Base-by-base conservation (phyloP, 2,797 vertebrate genomes). In the Spea hammondii region DNA sequence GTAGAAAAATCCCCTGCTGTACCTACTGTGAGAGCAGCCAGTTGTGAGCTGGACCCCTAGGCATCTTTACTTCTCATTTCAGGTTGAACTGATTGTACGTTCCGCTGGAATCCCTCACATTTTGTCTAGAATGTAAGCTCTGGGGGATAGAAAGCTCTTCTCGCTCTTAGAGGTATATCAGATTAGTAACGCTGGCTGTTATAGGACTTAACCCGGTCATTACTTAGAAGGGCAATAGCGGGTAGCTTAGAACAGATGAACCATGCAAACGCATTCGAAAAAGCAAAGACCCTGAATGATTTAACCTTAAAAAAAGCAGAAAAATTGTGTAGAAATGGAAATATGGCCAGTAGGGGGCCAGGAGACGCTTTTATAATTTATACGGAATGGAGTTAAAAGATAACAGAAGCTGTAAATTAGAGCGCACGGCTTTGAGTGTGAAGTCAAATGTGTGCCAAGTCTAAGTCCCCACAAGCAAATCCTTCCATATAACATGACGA, bases 321-420 rank as follows among this genome's bases (percentile, higher is more conserved):
- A 44, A 51, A 72, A 72, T 77, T 72, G 62, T 64, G 72, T 72
- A 77, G 62, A 49, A 72, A 64, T 48, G 62, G 66, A 66, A 72
- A 81, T 44, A 51, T 59, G 11, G 64, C 79, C 79, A 54, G 69
- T 68, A 64, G 74, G 54, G 74, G 73, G 64, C 62, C 65, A 60
- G 8, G 69, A 72, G 60, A 57, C 51, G 76, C 13, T n/a, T n/a
- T 65, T 55, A 46, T 65, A 72, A 70, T 77, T 81, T 72, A 67
- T 77, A 62, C 70, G 57, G 74, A 80, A 76, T 76, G 62, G 60
- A 72, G 64, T 53, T 59, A 66, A 75, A 66, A 72, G 79, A 81
- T 81, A 77, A 76, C 54, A 66, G 62, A 60, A 72, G 70, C 55
- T 47, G 77, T 81, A 72, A 76, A 81, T 81, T 76, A 81, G 53